Evolutionary conservation across 2,113 vertebrate genomes (phyloP), one percentile per base, ranked within the genome.

Genomic region (Pelvicachromis taeniatus): DNA sequence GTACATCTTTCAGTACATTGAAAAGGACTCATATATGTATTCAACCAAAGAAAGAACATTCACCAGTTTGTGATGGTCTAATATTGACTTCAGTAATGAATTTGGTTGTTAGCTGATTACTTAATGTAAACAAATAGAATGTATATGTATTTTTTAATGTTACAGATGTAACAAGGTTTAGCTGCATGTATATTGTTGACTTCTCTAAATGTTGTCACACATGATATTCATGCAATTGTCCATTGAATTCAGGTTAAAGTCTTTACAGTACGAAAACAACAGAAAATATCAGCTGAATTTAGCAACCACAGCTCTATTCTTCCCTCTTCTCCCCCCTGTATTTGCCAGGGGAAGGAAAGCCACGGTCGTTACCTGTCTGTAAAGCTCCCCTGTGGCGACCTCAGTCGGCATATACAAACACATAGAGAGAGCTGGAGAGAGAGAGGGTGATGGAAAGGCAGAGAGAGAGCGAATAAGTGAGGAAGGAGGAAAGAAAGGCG

Each of bases 351-450:
- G 87, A 77, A 59, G 59, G 83, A 68, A 85, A 87, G 84, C 78
- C 63, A 89, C 88, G 86, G 91, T 91, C 80, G 5, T 89, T 95
- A 95, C 89, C 91, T 90, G 93, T 89, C 93, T 82, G 50, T 31
- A 21, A 90, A 92, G 79, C 94, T 92, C 84, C 91, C 91, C 87
- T 75, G 85, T 92, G 85, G 87, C 65, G 92, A 92, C 90, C 91
- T 94, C 90, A 79, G 91, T 70, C 85, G 92, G 92, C 89, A 92
- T 91, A 58, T 50, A 87, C 91, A 94, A 96, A 93, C 88, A 92
- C 80, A 14, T 75, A 87, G 52, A 90, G 48, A 73, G 80, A 63
- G 33, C 38, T 38, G 33, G 59, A 31, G 83, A 78, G 85, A 85
- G 80, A 12, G 3, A 35, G 48, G 73, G 29, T 77, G 83, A 84